Conservation (phyloP, 1,140 invertebrate species). For the Trissolcus basalis region DNA sequence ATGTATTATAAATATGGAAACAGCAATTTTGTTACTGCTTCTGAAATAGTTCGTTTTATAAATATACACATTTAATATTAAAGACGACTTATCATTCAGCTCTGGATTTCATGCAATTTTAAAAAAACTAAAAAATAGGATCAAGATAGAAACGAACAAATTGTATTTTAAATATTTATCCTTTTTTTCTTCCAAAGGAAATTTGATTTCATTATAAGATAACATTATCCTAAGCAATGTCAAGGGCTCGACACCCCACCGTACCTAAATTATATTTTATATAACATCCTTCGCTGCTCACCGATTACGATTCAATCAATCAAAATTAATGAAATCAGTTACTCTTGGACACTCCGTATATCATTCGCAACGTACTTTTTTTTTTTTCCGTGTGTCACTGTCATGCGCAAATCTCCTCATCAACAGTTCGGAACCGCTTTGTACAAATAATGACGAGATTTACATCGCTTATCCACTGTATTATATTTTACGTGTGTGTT, state of each 20-base stretch:
- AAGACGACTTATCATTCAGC: background rate
- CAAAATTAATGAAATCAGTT: slow-evolving; percentile 53
- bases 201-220: slow-evolving; percentile 77
- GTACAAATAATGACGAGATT: slow-evolving; percentile 59
- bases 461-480: slow-evolving; percentile 41
- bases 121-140: slow-evolving; percentile 4
- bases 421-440: slow-evolving; percentile 55
- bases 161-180: slow-evolving; percentile 77
- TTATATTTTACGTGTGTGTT: slow-evolving; percentile 30
- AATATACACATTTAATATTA: slow-evolving; percentile 42
- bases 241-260: slow-evolving; percentile 68
- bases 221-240: slow-evolving; percentile 77
- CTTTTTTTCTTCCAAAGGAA: slow-evolving; percentile 75
- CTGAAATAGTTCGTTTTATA: slow-evolving; percentile 26
- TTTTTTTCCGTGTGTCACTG: slow-evolving; percentile 32
- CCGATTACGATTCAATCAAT: slow-evolving; percentile 64
- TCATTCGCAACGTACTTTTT: slow-evolving; percentile 49
- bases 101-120: background rate
- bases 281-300: slow-evolving; percentile 73
- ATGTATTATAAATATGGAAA: slow-evolving; percentile 8
- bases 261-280: slow-evolving; percentile 77
- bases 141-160: background rate
- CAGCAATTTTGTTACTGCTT: slow-evolving; percentile 31
- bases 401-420: slow-evolving; percentile 50
- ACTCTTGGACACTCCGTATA: slow-evolving; percentile 40